Base-by-base conservation (phyloP, 1,140 invertebrate genomes). In the Steinernema khuongi region DNA sequence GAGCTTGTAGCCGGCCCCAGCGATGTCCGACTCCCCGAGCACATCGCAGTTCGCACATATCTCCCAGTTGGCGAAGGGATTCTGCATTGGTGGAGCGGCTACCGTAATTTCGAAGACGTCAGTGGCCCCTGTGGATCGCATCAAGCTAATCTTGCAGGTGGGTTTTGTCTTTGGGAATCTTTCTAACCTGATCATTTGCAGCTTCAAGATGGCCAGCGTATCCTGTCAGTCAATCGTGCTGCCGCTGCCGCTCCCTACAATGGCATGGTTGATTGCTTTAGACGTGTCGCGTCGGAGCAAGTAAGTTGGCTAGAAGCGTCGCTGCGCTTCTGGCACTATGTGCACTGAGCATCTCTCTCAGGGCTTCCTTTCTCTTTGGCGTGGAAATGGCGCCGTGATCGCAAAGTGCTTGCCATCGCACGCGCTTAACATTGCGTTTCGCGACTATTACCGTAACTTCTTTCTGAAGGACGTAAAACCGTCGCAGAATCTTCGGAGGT, bases 401-500 rank as follows among this genome's bases (percentile, higher is more conserved):
- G 70, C 80, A 11, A 71, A 83, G 33, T 81, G 80, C 44, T 79
- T 85, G 41, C 85, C 84, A n/a, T 79, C 79, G 7, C 79, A 83
- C 31, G 80, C 83, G n/a, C 60, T 86, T 14, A 85, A 85, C 68
- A 81, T 86, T 72, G 75, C 76, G 1, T 77, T 82, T 36, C 74
- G 81, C 31, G 81, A 82, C 41, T 70, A 77, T 30, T 82, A 81
- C 70, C 66, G 81, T 50, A 74, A 78, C 17, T 41, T 77, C 28
- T 76, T 82, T 32, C 72, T 82, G 1, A 90, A 89, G 73, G 91
- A 91, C 77, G 90, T 94, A 74, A 91, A 93, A 86, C 91, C 92
- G 87, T 90, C 91, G 77, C 91, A 89, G 70, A 90, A 93, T 80
- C 93, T 93, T 89, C 91, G 90, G 90, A 89, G 90, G 83, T 92